These are phyloP conservation scores for Tetramorium simillimum DNA, from an alignment of 1,140 invertebrate species.

Conservation along the genomic window DNA sequence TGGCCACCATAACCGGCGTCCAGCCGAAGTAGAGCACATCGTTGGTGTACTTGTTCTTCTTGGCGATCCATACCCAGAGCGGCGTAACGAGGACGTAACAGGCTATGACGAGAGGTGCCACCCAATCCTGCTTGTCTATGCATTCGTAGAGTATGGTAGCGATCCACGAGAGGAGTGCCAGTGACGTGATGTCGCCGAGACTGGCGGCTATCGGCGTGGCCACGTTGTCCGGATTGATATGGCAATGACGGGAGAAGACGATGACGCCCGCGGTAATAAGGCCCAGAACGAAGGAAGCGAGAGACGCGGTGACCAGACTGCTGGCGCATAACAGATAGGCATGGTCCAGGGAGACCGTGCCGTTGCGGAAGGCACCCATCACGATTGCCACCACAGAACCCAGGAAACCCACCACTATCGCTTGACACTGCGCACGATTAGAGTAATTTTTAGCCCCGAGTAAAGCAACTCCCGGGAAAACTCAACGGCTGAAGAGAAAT, in stretches of 20 bases:
- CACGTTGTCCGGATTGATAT: conserved; percentile 96
- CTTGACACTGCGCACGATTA: conserved; percentile 89
- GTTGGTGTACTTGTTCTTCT: conserved; percentile 88
- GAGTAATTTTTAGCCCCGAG: neutral
- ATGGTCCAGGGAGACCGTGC: conserved; percentile 90
- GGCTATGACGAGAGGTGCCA: conserved; percentile 89
- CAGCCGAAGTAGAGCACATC: conserved; percentile 90
- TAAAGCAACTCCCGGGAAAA: neutral
- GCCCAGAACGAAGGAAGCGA: conserved; percentile 90
- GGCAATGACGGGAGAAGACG: conserved; percentile 88
- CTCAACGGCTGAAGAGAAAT: neutral
- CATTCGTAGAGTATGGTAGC: conserved; percentile 87
- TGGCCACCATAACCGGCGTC: conserved; percentile 91
- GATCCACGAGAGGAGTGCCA: conserved; percentile 90
- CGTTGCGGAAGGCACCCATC: conserved; percentile 92
- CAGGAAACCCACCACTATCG: conserved; percentile 94
- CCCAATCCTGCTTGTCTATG: conserved; percentile 88
- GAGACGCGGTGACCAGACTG: conserved; percentile 92
- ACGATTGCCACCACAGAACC: conserved; percentile 93
- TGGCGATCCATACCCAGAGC: conserved; percentile 90
- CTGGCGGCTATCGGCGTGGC: conserved; percentile 96
- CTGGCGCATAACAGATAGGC: conserved; percentile 92
- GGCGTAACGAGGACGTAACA: conserved; percentile 88
- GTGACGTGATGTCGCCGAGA: conserved; percentile 93
- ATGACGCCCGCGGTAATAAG: conserved; percentile 91